Conservation (phyloP, 2,888 invertebrate species). For the Rotaria socialis region DNA sequence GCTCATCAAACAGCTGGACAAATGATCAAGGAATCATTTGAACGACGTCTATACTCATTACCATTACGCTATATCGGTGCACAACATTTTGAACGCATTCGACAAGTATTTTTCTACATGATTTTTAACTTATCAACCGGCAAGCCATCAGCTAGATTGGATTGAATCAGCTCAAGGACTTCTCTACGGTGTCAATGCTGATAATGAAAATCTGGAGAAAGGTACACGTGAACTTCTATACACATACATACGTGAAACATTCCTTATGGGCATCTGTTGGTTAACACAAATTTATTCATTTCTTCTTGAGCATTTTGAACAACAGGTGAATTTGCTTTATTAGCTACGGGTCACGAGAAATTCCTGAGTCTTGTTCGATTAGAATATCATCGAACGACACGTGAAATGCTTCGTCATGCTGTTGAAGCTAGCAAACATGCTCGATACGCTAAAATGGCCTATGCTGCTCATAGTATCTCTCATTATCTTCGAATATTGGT, state of each 20-base stretch:
- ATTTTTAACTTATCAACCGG: not conserved
- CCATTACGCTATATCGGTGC: not conserved
- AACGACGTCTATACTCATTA: not conserved
- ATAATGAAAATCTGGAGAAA: not conserved
- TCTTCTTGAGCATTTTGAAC: not conserved
- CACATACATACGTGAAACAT: not conserved
- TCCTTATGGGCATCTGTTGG: not conserved
- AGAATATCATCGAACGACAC: not conserved
- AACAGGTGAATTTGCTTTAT: not conserved
- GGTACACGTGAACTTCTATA: not conserved
- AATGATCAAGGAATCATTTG: not conserved
- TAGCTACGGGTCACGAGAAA: not conserved
- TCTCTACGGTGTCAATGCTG: not conserved
- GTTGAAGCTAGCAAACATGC: not conserved
- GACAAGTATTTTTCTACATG: not conserved
- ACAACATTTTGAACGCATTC: not conserved
- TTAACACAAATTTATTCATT: conserved; percentile 14
- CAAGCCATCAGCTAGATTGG: not conserved
- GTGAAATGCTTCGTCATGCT: not conserved
- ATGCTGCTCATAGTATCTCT: not conserved
- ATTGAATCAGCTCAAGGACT: not conserved
- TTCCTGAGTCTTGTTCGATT: not conserved
- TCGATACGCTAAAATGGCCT: not conserved
- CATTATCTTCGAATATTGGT: not conserved
- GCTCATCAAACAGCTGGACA: not conserved